Percentiles rank a stretch among this genome's conserved stretches.
phyloP scores from a whole-genome alignment of 2,888 invertebrate genomes.

The Dastarcus helophoroides region DNA sequence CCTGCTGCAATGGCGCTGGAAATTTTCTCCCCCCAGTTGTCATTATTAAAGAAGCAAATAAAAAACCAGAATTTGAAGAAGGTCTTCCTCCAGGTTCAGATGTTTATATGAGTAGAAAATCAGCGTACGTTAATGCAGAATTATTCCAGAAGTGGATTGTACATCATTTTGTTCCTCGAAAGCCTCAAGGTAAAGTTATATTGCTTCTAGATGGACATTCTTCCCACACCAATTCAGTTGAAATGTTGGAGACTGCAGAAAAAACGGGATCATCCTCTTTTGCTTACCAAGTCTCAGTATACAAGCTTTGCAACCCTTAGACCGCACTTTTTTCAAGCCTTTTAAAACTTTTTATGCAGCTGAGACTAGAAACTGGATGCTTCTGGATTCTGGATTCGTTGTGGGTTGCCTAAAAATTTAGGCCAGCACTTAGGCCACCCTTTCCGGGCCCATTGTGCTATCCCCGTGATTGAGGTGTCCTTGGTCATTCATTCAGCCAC shows the following conservation, averaged over 20 bases:
- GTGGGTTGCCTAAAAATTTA: too few relatives aligned
- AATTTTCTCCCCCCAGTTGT: slow-evolving; percentile 11
- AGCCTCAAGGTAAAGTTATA: slow-evolving; percentile 10
- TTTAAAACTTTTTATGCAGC: slow-evolving; percentile 15
- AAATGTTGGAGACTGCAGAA: slow-evolving; percentile 18
- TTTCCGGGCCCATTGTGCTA: too few relatives aligned
- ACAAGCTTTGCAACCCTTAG: slow-evolving; percentile 17
- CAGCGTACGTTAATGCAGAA: slow-evolving; percentile 13
- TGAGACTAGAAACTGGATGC: slow-evolving; percentile 7
- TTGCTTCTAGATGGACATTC: slow-evolving; percentile 9
- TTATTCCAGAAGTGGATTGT: slow-evolving; percentile 15
- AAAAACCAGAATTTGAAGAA: slow-evolving; percentile 13
- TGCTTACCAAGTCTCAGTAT: slow-evolving; percentile 16
- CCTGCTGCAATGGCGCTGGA: slow-evolving; percentile 11
- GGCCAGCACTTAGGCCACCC: too few relatives aligned
- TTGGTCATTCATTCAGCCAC: too few relatives aligned
- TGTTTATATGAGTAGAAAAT: slow-evolving; percentile 12
- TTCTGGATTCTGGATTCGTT: too few relatives aligned
- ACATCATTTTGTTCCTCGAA: slow-evolving; percentile 10
- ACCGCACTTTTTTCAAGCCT: slow-evolving; percentile 16
- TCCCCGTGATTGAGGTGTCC: too few relatives aligned
- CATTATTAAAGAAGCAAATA: slow-evolving; percentile 11
- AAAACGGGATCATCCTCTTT: slow-evolving; percentile 19
- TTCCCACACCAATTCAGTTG: slow-evolving; percentile 6
- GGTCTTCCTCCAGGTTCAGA: slow-evolving; percentile 11